Evolutionary conservation across 2,797 vertebrate species (phyloP), one percentile per base, ranked within the genome.

Genomic region (Trachops cirrhosus): DNA sequence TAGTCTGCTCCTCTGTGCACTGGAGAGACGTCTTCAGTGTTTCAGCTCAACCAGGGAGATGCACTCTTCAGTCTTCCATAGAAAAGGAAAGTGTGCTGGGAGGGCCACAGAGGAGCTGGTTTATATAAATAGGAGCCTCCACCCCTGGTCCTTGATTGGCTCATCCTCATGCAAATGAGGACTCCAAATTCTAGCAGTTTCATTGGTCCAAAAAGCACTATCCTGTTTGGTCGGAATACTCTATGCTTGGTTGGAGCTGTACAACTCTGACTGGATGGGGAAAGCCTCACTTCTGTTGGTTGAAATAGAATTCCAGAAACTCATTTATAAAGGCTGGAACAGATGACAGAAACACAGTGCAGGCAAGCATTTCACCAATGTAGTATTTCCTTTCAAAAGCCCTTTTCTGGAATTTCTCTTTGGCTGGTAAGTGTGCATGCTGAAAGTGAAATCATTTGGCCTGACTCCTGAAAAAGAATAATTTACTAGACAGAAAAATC

Each of bases 381-480:
- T 93, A 85, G 91, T 83, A 70, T 89, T 94, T 94, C 70, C 54
- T 75, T 96, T 95, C 82, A 89, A 70, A 91, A 46, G 10, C 4
- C 89, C 22, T 95, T 77, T 54, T 54, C 50, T 85, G 86, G 52
- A 92, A 92, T 94, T 64, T 75, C 48, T 93, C 9, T 57, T 93
- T 96, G 83, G 79, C 86, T 82, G 71, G 15, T 94, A 57, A 68
- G 62, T 88, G 82, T 87, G 78, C 73, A 24, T 95, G 78, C 89
- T 41, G 93, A 74, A 92, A 94, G 52, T 92, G 57, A 97, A 79
- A 82, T 91, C 26, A 52, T 86, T 95, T 94, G 64, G 44, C 74
- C 34, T 88, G 54, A 68, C 85, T 82, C 84, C 32, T 95, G 64
- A 74, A 93, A 92, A 83, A 39, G 24, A 90, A 73, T 86, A 84